Percentiles rank a stretch among this genome's conserved stretches.
phyloP scores from a whole-genome alignment of 1,140 invertebrate genomes.

The Pectinophora gossypiella region DNA sequence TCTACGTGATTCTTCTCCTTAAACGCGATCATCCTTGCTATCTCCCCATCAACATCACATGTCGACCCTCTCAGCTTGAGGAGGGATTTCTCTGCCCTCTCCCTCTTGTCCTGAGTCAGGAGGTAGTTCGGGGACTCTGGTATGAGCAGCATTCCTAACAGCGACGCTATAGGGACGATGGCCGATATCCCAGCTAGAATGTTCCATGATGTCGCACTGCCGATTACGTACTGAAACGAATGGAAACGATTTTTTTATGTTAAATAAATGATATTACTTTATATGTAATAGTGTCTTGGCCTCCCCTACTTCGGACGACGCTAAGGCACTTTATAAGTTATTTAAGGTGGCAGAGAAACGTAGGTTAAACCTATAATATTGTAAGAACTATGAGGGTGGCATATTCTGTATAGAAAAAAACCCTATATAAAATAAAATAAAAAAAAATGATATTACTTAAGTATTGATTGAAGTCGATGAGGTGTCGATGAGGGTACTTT shows the following conservation, averaged over 20 bases:
- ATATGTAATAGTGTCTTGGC: too few species aligned
- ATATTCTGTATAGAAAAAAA: too few species aligned
- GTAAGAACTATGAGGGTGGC: too few species aligned
- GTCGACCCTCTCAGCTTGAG: slow-evolving; percentile 78
- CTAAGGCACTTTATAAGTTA: too few species aligned
- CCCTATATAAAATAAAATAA: too few species aligned
- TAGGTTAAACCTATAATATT: too few species aligned
- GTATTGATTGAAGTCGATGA: too few species aligned
- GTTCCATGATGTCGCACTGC: slow-evolving; percentile 78
- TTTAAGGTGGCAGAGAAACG: too few species aligned
- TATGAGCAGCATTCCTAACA: slow-evolving; percentile 78
- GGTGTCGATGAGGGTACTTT: too few species aligned
- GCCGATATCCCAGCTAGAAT: slow-evolving; percentile 77
- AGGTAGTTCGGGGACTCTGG: slow-evolving; percentile 85
- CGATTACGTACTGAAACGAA: slow-evolving; percentile 78
- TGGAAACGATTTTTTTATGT: background rate
- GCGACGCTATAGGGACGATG: slow-evolving; percentile 75
- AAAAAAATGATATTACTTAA: too few species aligned
- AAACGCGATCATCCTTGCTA: slow-evolving; percentile 78
- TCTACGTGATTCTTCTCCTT: slow-evolving; percentile 80
- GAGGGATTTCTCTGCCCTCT: slow-evolving; percentile 78
- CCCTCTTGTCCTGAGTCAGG: slow-evolving; percentile 77
- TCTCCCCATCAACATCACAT: slow-evolving; percentile 79
- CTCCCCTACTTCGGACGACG: too few species aligned
- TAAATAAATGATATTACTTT: too few species aligned